These are phyloP conservation scores for Caenorhabditis sulstoni DNA, from an alignment of 2,888 invertebrate species.

Conservation along the genomic window DNA sequence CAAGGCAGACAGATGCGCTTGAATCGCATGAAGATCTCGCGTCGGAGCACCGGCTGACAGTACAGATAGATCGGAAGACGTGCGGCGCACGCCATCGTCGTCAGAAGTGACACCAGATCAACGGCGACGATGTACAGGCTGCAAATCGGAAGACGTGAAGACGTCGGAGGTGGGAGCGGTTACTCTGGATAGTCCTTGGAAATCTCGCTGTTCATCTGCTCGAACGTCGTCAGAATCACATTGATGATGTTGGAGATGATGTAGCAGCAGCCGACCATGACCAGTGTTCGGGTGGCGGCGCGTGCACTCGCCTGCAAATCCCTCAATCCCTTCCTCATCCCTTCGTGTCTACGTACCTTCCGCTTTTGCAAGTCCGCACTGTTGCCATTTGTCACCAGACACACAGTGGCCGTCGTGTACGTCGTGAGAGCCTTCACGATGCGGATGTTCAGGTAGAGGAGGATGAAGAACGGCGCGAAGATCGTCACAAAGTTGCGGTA, in stretches of 20 bases:
- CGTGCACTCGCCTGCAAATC: conserved; percentile 70
- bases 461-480: conserved; percentile 78
- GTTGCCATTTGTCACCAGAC: conserved; percentile 46
- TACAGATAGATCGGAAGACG: conserved; percentile 78
- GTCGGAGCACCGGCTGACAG: conserved; percentile 70
- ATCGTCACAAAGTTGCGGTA: conserved; percentile 79
- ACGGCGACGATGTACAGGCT: conserved; percentile 76
- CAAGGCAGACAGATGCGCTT: conserved; percentile 39
- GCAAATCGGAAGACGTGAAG: conserved; percentile 14
- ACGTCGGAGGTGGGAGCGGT: conserved; percentile 4
- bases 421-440: conserved; percentile 70
- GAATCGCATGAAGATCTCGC: conserved; percentile 62
- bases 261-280: conserved; percentile 78
- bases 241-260: conserved; percentile 78
- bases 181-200: conserved; percentile 55
- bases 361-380: conserved; percentile 50
- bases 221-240: conserved; percentile 76
- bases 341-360: conserved; percentile 21
- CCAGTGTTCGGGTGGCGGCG: conserved; percentile 77
- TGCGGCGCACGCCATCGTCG: conserved; percentile 77
- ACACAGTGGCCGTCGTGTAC: conserved; percentile 50
- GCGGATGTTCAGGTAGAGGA: conserved; percentile 73
- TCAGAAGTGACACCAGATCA: conserved; percentile 76
- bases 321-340: not conserved
- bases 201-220: conserved; percentile 74